Percentiles rank a stretch among this genome's conserved stretches.
phyloP scores from a whole-genome alignment of 2,113 vertebrate genomes.

The Semnornis frantzii region DNA sequence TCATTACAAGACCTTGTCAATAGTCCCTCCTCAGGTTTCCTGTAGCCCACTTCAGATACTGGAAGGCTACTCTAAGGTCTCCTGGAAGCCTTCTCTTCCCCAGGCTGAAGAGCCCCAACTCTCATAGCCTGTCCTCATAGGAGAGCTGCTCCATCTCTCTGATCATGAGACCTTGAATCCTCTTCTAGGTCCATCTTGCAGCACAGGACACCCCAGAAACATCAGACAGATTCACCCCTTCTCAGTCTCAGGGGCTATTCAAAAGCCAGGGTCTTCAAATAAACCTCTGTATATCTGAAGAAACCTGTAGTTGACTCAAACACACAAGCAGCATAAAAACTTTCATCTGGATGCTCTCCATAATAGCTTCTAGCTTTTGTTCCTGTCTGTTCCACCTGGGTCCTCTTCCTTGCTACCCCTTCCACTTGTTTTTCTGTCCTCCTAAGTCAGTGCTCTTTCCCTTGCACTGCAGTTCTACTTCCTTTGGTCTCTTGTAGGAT shows the following conservation, averaged over 20 bases:
- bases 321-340: not conserved
- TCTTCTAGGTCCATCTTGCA: not conserved
- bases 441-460: not conserved
- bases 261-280: not conserved
- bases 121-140: too few species aligned
- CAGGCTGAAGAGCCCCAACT: too few species aligned
- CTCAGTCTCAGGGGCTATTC: not conserved
- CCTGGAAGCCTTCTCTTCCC: too few species aligned
- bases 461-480: not conserved
- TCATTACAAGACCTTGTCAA: too few species aligned
- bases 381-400: not conserved
- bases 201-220: not conserved
- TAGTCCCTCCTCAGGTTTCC: too few species aligned
- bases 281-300: not conserved
- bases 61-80: too few species aligned
- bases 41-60: too few species aligned
- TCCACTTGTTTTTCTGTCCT: not conserved
- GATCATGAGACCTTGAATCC: not conserved
- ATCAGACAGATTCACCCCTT: not conserved
- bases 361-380: not conserved
- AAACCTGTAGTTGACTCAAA: not conserved
- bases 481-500: not conserved
- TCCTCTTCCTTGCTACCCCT: not conserved
- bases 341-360: not conserved
- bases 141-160: too few species aligned